Evolutionary conservation across 92 coral and sea anemone species (phyloP), one percentile per base, ranked within the genome.

Genomic region (Phymanthus crucifer): DNA sequence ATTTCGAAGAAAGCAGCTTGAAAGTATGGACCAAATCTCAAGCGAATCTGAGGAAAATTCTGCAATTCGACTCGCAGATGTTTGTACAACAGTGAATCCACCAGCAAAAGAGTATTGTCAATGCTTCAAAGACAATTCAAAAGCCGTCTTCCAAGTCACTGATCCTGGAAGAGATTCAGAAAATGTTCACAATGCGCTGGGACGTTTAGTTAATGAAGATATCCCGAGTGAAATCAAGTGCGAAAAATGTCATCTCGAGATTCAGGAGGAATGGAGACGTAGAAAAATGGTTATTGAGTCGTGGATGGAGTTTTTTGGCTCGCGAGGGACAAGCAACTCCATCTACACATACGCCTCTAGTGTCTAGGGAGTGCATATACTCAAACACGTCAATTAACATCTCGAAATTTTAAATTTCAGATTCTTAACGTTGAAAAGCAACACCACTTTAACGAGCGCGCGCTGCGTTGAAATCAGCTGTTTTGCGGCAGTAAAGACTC

Each of bases 281-380:
- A 65, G 84, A 75, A 68, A 75, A 70, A 73, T 76, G 73, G 87
- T 86, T 37, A 86, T 89, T 27, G 83, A 89, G 43, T 79, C 81
- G 37, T 89, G 90, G 90, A 89, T 89, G 93, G 78, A 86, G 32
- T 89, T 89, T 79, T 89, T 89, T 56, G 93, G 93, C 5, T 89
- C 81, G 56, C 68, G 81, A 7, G 35, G 69, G 6, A 33, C 70
- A 1, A 48, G 12, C 34, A 69, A 69, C 17, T 69, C 73, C 34
- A 35, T 34, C n/a, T 71, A 40, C 33, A 36, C 32, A 61, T 61
- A 33, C 3, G 68, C 68, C 12, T 71, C 75, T 71, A 38, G 75
- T 57, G 48, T 38, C 36, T 71, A 61, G 32, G 13, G 19, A n/a
- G 35, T 26, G 12, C 27, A 1, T 9, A 23, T 5, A 6, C 33